A percentile compares a stretch with the other conserved stretches of the same genome.
These are phyloP conservation scores for Gymnodraco acuticeps DNA, from an alignment of 2,797 vertebrate genomes.

Conservation along the genomic window DNA sequence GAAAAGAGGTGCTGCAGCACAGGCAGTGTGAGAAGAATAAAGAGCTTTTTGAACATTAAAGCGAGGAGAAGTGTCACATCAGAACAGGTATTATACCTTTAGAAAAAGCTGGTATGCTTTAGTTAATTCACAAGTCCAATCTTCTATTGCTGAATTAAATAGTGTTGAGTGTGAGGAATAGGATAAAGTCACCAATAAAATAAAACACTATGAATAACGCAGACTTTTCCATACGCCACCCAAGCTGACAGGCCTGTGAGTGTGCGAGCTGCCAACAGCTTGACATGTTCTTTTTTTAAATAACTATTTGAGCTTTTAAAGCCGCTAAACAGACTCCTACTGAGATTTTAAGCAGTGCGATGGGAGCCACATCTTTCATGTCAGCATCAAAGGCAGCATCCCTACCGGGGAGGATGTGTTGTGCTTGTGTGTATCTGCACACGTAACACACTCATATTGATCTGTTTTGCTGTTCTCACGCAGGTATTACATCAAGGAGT, in stretches of 20 bases:
- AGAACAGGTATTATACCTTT: background rate
- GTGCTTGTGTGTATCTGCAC: background rate
- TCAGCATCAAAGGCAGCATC: conserved; percentile 67
- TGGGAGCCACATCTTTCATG: conserved; percentile 67
- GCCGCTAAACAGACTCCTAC: conserved; percentile 46
- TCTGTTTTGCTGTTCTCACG: conserved; percentile 30
- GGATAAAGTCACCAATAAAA: background rate
- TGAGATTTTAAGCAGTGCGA: conserved; percentile 40
- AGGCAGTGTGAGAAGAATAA: too few species aligned
- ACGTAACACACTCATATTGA: conserved; percentile 3
- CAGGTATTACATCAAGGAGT: conserved; percentile 96
- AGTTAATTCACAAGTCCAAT: background rate
- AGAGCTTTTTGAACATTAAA: too few species aligned
- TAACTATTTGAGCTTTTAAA: conserved; percentile 19
- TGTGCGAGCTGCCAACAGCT: conserved; percentile 21
- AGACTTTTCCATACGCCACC: conserved; percentile 21
- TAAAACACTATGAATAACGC: background rate
- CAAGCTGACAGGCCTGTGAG: conserved; percentile 18
- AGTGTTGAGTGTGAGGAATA: background rate
- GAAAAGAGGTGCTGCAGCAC: too few species aligned
- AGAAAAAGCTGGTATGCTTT: background rate
- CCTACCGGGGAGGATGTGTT: conserved; percentile 23
- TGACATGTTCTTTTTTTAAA: conserved; percentile 10
- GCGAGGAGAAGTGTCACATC: too few species aligned
- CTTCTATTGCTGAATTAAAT: background rate